Evolutionary conservation across 2,888 invertebrate genomes (phyloP).

Genomic region (Limnephilus marmoratus): DNA sequence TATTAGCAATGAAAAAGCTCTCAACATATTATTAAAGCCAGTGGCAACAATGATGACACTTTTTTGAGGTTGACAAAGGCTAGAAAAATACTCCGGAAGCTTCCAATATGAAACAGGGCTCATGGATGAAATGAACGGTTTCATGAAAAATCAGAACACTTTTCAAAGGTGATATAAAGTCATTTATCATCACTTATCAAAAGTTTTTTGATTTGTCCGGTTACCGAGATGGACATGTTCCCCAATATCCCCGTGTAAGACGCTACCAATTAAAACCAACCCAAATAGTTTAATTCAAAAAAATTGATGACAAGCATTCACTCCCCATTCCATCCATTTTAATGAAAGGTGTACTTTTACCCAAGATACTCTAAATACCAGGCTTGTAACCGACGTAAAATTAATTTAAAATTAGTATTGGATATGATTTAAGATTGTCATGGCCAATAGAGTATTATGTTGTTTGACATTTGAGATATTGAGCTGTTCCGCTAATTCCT

Average conservation of each 20-base stretch:
- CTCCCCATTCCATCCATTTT: constrained; percentile 11
- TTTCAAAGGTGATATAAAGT: too few relatives aligned
- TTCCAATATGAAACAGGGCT: neutral
- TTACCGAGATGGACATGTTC: neutral
- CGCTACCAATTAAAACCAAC: neutral
- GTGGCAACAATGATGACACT: neutral
- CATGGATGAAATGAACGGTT: neutral
- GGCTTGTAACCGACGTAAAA: neutral
- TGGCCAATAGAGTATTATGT: neutral
- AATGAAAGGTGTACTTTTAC: neutral
- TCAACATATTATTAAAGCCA: too few relatives aligned
- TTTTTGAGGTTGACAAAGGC: neutral
- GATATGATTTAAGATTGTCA: neutral
- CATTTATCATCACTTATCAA: too few relatives aligned
- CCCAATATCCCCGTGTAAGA: neutral
- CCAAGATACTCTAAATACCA: neutral
- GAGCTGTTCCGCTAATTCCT: neutral
- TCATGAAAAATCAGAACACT: too few relatives aligned
- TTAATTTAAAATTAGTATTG: neutral
- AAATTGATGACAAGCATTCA: neutral
- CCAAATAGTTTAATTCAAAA: neutral
- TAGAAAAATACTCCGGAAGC: neutral
- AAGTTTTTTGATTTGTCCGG: too few relatives aligned
- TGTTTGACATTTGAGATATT: neutral
- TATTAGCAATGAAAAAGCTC: neutral